Evolutionary conservation across 2,797 vertebrate genomes (phyloP).

Genomic region (Phalanger gymnotis): DNA sequence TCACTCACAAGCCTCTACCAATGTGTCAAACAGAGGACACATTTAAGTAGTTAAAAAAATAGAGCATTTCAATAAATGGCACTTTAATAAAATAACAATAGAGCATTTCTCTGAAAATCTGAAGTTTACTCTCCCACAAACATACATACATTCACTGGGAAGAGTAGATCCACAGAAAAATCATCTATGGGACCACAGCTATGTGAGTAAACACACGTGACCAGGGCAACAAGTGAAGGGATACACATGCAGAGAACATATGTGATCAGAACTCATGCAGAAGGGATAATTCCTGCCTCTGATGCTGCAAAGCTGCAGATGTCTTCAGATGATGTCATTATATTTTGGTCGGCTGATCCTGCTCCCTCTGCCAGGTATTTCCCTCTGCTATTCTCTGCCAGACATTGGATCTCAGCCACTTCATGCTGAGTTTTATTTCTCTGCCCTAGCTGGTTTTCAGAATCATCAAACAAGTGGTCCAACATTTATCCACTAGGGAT

Average conservation of each 20-base stretch:
- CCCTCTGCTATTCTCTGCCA: neutral
- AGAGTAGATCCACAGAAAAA: neutral
- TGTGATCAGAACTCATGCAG: neutral
- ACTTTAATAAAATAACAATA: neutral
- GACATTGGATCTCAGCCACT: neutral
- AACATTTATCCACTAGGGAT: neutral
- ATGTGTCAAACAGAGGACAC: neutral
- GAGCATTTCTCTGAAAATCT: neutral
- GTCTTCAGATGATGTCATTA: neutral
- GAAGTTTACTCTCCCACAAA: neutral
- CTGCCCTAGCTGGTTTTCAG: neutral
- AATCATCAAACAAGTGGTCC: neutral
- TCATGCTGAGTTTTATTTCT: neutral
- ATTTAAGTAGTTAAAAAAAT: neutral
- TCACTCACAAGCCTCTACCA: neutral
- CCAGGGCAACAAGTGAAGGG: neutral
- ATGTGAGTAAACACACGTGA: neutral
- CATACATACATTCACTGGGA: neutral
- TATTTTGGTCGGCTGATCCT: neutral
- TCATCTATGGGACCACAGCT: neutral
- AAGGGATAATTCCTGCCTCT: neutral
- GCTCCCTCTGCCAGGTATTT: neutral
- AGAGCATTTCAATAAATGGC: neutral
- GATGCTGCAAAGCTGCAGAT: neutral
- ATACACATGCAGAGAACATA: neutral